Evolutionary conservation across 2,888 invertebrate genomes (phyloP), one percentile per base, ranked within the genome.

Genomic region (Neoascia interrupta): DNA sequence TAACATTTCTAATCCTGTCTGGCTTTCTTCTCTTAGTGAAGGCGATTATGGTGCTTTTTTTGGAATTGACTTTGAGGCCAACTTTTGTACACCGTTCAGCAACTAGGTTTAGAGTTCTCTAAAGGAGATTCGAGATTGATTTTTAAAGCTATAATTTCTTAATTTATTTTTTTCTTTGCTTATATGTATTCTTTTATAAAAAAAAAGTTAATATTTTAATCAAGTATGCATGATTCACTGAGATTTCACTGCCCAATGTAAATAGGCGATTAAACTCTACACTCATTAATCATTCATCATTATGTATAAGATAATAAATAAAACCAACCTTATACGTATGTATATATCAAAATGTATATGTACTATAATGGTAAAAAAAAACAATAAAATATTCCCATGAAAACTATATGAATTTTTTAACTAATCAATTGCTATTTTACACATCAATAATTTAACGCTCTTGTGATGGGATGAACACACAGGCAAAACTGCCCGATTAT

Each of bases 401-500:
- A 74, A 68, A 54, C 26, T 26, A 31, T 31, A 31, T 31, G 56
- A 80, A 58, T 81, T 60, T 68, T 58, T 60, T 60, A 76, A 81
- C 76, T 81, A 76, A 72, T 79, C 72, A 76, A 76, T 81, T 76
- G 72, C 61, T 80, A 74, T 81, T 81, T 81, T 81, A 70, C 58
- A 75, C 61, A 61, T 70, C 58, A 63, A 63, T 54, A 66, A 54
- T 19, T 36, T 45, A 75, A 60, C 79, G 61, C 64, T 79, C 66
- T 79, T 80, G 43, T 80, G 74, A 74, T 74, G 68, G 73, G 63
- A 76, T 63, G 81, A 84, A 84, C 76, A 84, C n/a, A n/a, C 84
- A 89, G 89, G 89, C 89, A 87, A 89, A 88, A 87, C 87, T 89
- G 87, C 89, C 89, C 87, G 89, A 89, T 86, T 89, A 88, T 89